Conservation (phyloP, 2,113 vertebrate species). For the Carettochelys insculpta region DNA sequence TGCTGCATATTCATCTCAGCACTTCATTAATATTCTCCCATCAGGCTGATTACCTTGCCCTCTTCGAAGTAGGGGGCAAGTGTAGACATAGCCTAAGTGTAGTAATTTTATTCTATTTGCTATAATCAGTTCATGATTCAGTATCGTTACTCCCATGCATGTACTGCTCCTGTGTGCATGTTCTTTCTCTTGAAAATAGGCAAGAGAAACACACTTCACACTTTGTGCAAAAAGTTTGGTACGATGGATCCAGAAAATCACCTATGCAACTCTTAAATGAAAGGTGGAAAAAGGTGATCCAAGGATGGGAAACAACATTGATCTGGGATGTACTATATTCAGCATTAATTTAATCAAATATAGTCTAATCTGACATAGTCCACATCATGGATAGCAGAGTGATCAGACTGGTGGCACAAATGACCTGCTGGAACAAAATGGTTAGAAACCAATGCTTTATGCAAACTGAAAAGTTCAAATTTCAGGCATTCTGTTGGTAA, state of each 20-base stretch:
- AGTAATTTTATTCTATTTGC: too few relatives aligned
- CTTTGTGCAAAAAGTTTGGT: background rate
- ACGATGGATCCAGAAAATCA: background rate
- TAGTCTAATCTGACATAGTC: background rate
- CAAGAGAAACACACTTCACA: background rate
- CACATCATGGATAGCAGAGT: background rate
- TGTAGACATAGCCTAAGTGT: too few relatives aligned
- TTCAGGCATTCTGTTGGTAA: background rate
- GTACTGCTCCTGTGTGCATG: background rate
- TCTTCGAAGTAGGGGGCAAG: too few relatives aligned
- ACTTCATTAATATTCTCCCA: too few relatives aligned
- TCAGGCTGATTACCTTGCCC: too few relatives aligned
- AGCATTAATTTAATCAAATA: background rate
- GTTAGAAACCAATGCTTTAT: background rate
- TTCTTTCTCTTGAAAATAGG: background rate
- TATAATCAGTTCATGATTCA: background rate
- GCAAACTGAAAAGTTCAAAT: background rate
- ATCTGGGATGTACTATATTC: background rate
- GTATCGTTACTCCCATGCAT: background rate
- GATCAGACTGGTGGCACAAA: background rate
- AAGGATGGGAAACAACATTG: background rate
- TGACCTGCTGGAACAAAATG: background rate
- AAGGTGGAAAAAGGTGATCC: background rate
- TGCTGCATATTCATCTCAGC: too few relatives aligned
- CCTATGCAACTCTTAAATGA: background rate